Evolutionary conservation across 2,888 invertebrate genomes (phyloP).

Genomic region (Metacarcinus magister): DNA sequence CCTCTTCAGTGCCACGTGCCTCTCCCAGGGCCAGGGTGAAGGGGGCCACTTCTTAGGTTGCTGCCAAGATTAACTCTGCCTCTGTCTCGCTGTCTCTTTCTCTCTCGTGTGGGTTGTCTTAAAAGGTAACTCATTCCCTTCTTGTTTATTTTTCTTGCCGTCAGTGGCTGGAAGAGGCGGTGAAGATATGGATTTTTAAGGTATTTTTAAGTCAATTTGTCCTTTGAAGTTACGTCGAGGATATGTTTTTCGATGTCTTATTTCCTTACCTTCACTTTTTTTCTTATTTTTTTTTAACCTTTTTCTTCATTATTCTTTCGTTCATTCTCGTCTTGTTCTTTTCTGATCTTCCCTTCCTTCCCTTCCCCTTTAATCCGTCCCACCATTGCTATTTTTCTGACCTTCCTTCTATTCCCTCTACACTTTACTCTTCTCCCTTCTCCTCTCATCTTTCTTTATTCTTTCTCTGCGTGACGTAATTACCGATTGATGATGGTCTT

Average conservation of each 20-base stretch:
- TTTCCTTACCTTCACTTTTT: background rate
- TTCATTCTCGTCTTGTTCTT: background rate
- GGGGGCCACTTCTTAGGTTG: background rate
- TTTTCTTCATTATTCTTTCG: background rate
- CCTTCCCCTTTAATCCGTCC: background rate
- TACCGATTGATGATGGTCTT: conserved; percentile 23
- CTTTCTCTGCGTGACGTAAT: conserved; percentile 44
- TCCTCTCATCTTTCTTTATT: conserved; percentile 39
- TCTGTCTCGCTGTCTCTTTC: conserved; percentile 18
- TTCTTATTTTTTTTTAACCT: background rate
- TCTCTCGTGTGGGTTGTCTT: background rate
- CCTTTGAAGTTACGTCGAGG: background rate
- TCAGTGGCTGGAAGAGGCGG: background rate
- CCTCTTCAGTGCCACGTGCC: conserved; percentile 53
- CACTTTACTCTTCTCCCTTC: background rate
- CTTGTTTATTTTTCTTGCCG: background rate
- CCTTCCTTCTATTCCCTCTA: conserved; percentile 16
- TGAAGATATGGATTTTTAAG: background rate
- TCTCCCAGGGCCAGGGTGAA: conserved; percentile 26
- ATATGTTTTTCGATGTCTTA: background rate
- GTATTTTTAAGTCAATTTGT: background rate
- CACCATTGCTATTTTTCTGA: background rate
- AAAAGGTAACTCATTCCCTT: background rate
- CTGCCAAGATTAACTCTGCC: conserved; percentile 1
- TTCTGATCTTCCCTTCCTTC: background rate